These are phyloP conservation scores for Psittacula cyanocephala DNA, from an alignment of 2,113 vertebrate species.

Conservation along the genomic window DNA sequence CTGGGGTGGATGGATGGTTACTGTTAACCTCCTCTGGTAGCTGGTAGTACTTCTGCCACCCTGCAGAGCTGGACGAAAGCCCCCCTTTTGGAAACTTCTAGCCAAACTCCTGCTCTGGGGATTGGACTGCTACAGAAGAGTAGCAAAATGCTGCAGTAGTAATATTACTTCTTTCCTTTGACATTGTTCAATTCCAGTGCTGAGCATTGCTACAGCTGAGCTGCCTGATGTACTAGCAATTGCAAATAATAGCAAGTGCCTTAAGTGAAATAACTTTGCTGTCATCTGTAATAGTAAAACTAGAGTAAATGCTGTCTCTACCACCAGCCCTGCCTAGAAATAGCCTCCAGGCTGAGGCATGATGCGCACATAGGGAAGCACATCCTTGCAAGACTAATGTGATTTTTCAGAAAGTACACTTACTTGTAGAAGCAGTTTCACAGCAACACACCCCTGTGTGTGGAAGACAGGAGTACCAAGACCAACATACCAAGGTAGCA, in stretches of 20 bases:
- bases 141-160: neutral
- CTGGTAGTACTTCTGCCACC: neutral
- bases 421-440: neutral
- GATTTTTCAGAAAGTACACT: accelerated
- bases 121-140: too few relatives aligned
- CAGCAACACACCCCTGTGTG: accelerated
- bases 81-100: neutral
- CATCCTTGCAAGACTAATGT: accelerated
- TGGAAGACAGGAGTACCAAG: accelerated
- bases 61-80: neutral
- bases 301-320: neutral
- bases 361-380: neutral
- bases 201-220: neutral
- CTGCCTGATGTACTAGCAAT: neutral
- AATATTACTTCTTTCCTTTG: neutral
- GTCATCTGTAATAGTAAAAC: neutral
- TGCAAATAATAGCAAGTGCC: neutral
- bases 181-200: neutral
- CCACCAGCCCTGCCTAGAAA: neutral
- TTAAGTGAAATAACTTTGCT: neutral
- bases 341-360: neutral
- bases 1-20: neutral
- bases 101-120: neutral
- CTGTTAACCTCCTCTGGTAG: neutral
- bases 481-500: accelerated